Evolutionary conservation across 2,888 invertebrate species (phyloP).

Genomic region (Encarsia formosa): DNA sequence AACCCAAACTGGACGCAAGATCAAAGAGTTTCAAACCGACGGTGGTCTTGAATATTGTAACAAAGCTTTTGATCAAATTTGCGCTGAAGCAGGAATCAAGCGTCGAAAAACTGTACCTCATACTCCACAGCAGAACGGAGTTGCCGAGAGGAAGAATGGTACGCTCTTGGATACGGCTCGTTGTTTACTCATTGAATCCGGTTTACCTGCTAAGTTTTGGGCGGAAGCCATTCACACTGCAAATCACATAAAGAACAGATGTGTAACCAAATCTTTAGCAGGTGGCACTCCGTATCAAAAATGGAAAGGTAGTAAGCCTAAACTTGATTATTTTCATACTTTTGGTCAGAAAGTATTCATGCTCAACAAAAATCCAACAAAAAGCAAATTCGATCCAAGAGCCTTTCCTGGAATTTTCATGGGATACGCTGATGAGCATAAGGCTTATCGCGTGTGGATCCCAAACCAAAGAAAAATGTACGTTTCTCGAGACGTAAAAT

Average conservation of each 20-base stretch:
- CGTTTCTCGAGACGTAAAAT: constrained; percentile 18
- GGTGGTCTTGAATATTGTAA: constrained; percentile 22
- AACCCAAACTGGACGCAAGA: constrained; percentile 20
- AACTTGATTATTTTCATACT: constrained; percentile 21
- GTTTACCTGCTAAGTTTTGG: constrained; percentile 27
- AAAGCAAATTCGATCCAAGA: constrained; percentile 21
- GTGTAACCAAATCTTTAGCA: constrained; percentile 12
- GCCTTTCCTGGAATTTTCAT: constrained; percentile 14
- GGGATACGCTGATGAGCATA: constrained; percentile 15
- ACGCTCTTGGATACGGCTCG: constrained; percentile 36
- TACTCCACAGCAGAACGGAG: constrained; percentile 37
- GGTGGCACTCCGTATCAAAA: constrained; percentile 7
- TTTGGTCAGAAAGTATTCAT: constrained; percentile 30
- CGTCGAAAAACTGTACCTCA: constrained; percentile 30
- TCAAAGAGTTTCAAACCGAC: constrained; percentile 20
- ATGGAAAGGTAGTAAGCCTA: constrained; percentile 12
- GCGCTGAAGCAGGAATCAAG: constrained; percentile 25
- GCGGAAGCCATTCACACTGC: constrained; percentile 18
- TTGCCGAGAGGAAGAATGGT: constrained; percentile 35
- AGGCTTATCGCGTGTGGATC: constrained; percentile 27
- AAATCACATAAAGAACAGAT: constrained; percentile 13
- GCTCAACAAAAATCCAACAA: constrained; percentile 9
- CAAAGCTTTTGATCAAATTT: constrained; percentile 3
- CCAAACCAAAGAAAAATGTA: constrained; percentile 22
- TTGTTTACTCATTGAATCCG: constrained; percentile 32